Conservation (phyloP, 2,888 invertebrate genomes). For the Apamea crenata region DNA sequence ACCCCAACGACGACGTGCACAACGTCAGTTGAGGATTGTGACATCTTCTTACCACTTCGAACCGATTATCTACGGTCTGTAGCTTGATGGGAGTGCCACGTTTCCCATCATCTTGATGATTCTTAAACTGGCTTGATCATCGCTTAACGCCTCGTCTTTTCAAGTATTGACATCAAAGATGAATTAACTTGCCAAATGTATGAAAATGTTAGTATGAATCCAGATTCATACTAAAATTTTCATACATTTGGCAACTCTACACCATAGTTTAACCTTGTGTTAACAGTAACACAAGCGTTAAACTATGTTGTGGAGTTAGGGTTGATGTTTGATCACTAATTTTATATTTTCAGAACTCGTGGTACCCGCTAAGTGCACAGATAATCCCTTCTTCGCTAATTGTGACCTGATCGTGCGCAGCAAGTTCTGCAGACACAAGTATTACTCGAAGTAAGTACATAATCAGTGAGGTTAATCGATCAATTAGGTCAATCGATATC, state of each 20-base stretch:
- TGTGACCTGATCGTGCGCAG: slow-evolving; percentile 96
- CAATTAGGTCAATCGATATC: slow-evolving; percentile 45
- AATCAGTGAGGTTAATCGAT: slow-evolving; percentile 39
- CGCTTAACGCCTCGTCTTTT: not conserved
- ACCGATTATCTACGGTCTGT: not conserved
- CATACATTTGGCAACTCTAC: too few species aligned
- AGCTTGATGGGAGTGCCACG: not conserved
- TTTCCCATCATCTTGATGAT: not conserved
- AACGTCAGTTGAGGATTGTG: not conserved
- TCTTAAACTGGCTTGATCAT: not conserved
- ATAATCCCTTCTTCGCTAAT: slow-evolving; percentile 97
- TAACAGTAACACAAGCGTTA: too few species aligned
- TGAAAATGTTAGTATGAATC: not conserved
- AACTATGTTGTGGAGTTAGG: not conserved
- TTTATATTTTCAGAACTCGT: slow-evolving; percentile 90
- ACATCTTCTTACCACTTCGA: not conserved
- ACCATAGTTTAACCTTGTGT: too few species aligned
- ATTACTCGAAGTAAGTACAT: slow-evolving; percentile 93
- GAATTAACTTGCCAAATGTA: too few species aligned
- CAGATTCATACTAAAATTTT: too few species aligned
- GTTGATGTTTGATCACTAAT: not conserved
- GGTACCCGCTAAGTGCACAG: slow-evolving; percentile 95
- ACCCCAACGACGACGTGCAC: not conserved
- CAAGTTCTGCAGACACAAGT: slow-evolving; percentile 95
- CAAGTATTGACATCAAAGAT: not conserved